phyloP scores from a whole-genome alignment of 2,113 vertebrate genomes.

The Falcunculus frontatus region DNA sequence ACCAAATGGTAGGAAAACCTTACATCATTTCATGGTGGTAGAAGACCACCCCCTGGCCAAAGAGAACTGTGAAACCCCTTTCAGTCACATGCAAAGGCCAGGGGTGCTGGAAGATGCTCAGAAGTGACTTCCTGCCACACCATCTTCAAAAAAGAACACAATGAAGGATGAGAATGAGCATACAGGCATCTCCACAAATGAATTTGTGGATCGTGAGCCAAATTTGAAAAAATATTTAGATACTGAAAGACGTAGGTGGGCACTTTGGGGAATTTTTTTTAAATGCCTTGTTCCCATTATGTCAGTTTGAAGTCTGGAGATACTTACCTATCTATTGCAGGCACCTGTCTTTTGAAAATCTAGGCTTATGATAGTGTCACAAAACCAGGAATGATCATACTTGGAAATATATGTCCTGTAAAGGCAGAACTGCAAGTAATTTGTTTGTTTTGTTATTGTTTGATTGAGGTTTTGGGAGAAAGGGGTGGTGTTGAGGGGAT shows the following conservation, averaged over 20 bases:
- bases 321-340: not conserved
- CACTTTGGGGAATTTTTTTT: not conserved
- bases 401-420: not conserved
- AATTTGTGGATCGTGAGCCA: not conserved
- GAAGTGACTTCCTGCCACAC: not conserved
- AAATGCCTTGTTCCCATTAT: not conserved
- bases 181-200: not conserved
- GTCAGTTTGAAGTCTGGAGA: not conserved
- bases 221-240: not conserved
- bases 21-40: not conserved
- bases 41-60: not conserved
- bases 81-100: not conserved
- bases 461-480: not conserved
- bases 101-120: not conserved
- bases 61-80: not conserved
- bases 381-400: not conserved
- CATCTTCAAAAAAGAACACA: not conserved
- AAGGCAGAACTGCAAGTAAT: not conserved
- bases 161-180: not conserved
- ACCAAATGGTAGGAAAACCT: not conserved
- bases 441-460: not conserved
- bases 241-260: not conserved
- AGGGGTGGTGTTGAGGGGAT: not conserved
- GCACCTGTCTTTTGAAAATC: not conserved
- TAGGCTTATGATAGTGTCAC: not conserved